phyloP scores from a whole-genome alignment of 2,113 vertebrate species.

The Acrocephalus kingi region DNA sequence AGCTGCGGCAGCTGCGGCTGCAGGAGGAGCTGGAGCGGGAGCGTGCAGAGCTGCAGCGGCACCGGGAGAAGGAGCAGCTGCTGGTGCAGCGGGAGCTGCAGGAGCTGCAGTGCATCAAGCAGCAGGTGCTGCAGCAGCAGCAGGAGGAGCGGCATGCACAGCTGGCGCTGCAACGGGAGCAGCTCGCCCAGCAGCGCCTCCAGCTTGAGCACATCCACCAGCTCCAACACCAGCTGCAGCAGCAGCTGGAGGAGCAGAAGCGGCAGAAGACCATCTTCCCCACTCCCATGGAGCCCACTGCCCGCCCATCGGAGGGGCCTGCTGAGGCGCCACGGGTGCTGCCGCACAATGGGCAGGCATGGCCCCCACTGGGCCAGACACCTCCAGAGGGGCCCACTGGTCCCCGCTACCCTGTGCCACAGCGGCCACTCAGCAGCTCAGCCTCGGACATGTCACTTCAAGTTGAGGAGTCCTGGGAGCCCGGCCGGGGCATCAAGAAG shows the following conservation, averaged over 20 bases:
- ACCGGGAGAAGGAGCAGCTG: conserved; percentile 95
- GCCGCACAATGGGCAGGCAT: conserved; percentile 88
- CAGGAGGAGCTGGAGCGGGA: conserved; percentile 97
- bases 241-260: conserved; percentile 97
- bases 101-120: conserved; percentile 96
- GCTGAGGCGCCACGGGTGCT: conserved; percentile 68
- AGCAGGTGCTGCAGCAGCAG: conserved; percentile 96
- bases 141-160: conserved; percentile 94
- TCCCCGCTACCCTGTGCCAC: conserved; percentile 52
- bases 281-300: conserved; percentile 79
- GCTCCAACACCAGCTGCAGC: conserved; percentile 95
- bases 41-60: conserved; percentile 90
- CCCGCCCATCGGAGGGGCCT: conserved; percentile 76
- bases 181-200: conserved; percentile 94
- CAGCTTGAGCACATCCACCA: conserved; percentile 98
- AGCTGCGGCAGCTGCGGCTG: conserved; percentile 89
- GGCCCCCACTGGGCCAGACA: conserved; percentile 75
- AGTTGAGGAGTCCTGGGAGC: conserved; percentile 85
- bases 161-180: conserved; percentile 93
- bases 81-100: conserved; percentile 95
- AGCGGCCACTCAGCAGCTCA: conserved; percentile 90
- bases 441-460: conserved; percentile 94
- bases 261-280: conserved; percentile 86
- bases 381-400: conserved; percentile 20
- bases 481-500: conserved; percentile 85